Base-by-base conservation (phyloP, 2,113 vertebrate genomes). In the Grus americana region DNA sequence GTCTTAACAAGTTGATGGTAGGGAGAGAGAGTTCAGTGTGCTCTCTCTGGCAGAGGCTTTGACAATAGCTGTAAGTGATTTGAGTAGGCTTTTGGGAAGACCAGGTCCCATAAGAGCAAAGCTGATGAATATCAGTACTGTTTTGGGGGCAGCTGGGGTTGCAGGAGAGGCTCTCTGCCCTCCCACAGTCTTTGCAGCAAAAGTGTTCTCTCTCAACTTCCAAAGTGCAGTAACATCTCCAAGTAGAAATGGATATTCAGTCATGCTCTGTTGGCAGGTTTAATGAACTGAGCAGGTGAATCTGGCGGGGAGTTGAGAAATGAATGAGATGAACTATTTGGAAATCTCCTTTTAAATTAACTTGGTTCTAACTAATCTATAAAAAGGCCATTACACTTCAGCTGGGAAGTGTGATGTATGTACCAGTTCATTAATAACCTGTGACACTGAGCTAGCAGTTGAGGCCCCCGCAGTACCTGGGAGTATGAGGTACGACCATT, bases 401-500 rank as follows among this genome's bases (percentile, higher is more conserved):
- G 9, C 34, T 71, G 40, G 36, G 44, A 93, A 73, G 29, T 38
- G 34, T 49, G 52, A 79, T 40, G 3, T 67, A 46, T 55, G 22
- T 36, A 27, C 30, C 26, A 58, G 47, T 46, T 92, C 70, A 46
- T 88, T 79, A 84, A 82, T 67, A 88, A 78, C 10, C 20, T 74
- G 34, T 61, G 70, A 79, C 27, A 26, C 32, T 78, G 63, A 70
- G 59, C 15, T 73, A 23, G 40, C 34, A 52, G 5, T 30, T 47
- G 72, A 70, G 59, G 23, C 5, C 32, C 5, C 16, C 1, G 1
- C 0, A 4, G 55, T 50, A 30, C 36, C 44, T 0, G 0, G 66
- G 21, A 36, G 21, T 42, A 23, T 0, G 1, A 86, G 27, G 21
- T 40, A 49, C 32, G 46, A 10, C 32, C 2, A 2, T 30, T 67